Base-by-base conservation (phyloP, 2,113 vertebrate species). In the Gulo gulo region DNA sequence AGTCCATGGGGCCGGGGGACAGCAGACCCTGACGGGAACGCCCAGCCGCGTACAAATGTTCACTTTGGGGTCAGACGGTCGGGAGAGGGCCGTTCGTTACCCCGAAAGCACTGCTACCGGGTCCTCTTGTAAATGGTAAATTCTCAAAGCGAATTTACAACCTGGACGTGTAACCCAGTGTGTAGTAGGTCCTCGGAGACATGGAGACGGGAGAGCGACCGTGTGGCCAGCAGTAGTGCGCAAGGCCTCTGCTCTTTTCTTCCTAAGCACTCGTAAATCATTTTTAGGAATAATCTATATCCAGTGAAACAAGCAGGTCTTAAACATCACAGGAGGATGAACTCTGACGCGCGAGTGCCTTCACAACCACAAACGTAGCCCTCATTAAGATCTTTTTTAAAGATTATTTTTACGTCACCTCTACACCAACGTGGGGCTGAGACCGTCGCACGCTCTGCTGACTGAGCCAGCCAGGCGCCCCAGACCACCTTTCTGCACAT, bases 201-300 rank as follows among this genome's bases (percentile, higher is more conserved):
- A 8, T 3, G 36, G 5, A 23, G 78, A 20, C 0, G 13, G 12
- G 69, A 20, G 9, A 65, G 29, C 15, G 8, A 26, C 9, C 11
- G 0, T 13, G 52, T 3, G 11, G 7, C 7, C 12, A 15, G 42
- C 23, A 0, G n/a, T 69, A 0, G 1, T 0, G 5, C 2, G 23
- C 78, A 14, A 69, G 16, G 34, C 65, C 67, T 20, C 67, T 69
- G 67, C 18, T 69, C 34, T n/a, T 36, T 18, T 69, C 7, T 69
- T 20, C 9, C 9, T 20, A 78, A 94, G 55, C 45, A 88, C 20
- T 39, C 36, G 65, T n/a, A 55, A 45, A 69, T 71, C 2, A 55
- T 69, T 94, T 91, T 67, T 73, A 94, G 83, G 42, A 91, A 84
- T 84, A 92, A 20, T 91, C 94, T 88, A 85, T 8, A 85, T 39